Conservation (phyloP, 2,797 vertebrate species). For the Brachymystax lenok region DNA sequence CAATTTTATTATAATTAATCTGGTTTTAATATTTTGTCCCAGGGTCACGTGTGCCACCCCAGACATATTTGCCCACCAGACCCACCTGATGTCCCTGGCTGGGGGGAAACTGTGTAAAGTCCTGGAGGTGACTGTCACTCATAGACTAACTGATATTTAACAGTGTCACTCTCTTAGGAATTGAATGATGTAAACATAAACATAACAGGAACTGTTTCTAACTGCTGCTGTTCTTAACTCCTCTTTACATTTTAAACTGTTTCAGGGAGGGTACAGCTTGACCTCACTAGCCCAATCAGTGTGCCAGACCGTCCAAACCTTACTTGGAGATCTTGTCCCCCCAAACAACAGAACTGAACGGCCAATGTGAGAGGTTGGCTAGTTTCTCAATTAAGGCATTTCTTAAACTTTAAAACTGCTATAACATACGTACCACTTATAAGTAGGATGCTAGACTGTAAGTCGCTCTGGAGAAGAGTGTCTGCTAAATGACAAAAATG, state of each 20-base stretch:
- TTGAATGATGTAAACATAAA: no score
- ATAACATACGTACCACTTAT: no score
- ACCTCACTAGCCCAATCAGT: conserved; percentile 88
- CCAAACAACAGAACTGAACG: conserved; percentile 68
- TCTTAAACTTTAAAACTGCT: not conserved
- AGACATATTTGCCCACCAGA: conserved; percentile 91
- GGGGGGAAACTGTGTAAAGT: conserved; percentile 85
- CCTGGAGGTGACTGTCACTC: conserved; percentile 82
- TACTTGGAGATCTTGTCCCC: conserved; percentile 89
- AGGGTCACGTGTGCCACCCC: conserved; percentile 91
- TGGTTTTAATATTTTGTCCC: not conserved
- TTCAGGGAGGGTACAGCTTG: conserved; percentile 93
- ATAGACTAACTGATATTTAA: conserved; percentile 6
- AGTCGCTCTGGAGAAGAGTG: no score
- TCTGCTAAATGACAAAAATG: no score
- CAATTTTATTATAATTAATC: not conserved
- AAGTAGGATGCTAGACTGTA: no score
- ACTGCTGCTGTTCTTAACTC: no score
- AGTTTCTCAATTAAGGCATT: not conserved
- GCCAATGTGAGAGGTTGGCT: conserved; percentile 85
- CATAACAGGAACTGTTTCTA: no score
- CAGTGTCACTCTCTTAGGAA: no score
- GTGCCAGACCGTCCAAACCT: conserved; percentile 85
- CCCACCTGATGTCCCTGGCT: conserved; percentile 88
- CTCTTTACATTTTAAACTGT: no score